A percentile compares a stretch with the other conserved stretches of the same genome.
Evolutionary conservation across 2,888 invertebrate species (phyloP).

Genomic region (Neoaliturus tenellus): DNA sequence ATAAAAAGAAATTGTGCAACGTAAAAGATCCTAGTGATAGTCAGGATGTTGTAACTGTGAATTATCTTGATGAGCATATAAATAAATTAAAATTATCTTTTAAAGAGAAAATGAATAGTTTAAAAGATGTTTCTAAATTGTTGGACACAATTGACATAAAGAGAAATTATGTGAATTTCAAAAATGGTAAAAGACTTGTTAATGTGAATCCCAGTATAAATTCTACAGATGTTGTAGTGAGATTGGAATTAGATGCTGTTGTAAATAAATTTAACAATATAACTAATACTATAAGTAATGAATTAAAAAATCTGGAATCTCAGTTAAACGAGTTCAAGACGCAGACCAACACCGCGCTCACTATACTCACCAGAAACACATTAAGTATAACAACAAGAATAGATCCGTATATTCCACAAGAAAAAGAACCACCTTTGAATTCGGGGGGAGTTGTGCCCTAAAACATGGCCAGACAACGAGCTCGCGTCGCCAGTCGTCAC

Average conservation of each 20-base stretch:
- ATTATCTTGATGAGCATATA: not conserved
- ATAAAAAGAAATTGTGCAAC: not conserved
- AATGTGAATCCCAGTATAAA: not conserved
- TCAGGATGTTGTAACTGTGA: not conserved
- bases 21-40: not conserved
- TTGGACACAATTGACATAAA: not conserved
- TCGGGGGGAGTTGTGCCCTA: not conserved
- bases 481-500: not conserved
- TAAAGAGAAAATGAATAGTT: not conserved
- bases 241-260: not conserved
- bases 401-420: not conserved
- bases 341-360: not conserved
- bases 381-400: not conserved
- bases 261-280: not conserved
- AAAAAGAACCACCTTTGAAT: not conserved
- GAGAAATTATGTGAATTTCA: not conserved
- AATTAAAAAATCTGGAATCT: not conserved
- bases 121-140: not conserved
- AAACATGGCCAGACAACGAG: not conserved
- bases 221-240: not conserved
- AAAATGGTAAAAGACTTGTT: not conserved
- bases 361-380: not conserved
- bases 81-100: not conserved
- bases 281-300: not conserved
- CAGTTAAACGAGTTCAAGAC: not conserved